These are phyloP conservation scores for Octopus sinensis DNA, from an alignment of 1,140 invertebrate species.

Conservation along the genomic window DNA sequence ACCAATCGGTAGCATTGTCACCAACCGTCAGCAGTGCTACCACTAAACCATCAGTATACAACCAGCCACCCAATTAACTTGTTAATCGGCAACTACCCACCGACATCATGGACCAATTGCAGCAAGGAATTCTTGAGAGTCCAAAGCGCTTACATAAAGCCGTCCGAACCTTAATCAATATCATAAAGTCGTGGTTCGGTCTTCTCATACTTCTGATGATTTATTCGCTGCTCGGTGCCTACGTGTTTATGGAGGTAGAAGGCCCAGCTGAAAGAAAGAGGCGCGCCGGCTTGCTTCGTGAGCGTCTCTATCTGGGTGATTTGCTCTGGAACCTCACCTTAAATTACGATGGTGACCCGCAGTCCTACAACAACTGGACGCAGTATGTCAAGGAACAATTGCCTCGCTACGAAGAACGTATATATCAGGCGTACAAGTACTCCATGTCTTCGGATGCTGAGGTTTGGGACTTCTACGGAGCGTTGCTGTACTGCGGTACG, in stretches of 20 bases:
- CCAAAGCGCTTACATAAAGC: neutral
- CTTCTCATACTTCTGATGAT: slow-evolving; percentile 7
- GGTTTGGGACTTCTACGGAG: slow-evolving; percentile 13
- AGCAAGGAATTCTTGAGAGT: neutral
- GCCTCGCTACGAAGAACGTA: neutral
- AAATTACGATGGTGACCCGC: neutral
- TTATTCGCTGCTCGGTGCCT: slow-evolving; percentile 5
- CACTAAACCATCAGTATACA: no score
- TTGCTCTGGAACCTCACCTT: neutral
- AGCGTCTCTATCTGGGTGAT: neutral
- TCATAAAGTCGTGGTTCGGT: slow-evolving; percentile 10
- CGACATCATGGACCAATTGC: neutral
- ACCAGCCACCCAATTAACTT: no score
- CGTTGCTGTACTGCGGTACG: slow-evolving; percentile 10
- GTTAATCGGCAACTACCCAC: no score
- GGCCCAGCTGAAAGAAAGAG: neutral
- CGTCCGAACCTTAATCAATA: neutral
- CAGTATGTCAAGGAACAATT: slow-evolving; percentile 3
- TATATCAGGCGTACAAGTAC: neutral
- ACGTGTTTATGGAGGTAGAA: neutral
- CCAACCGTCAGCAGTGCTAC: no score
- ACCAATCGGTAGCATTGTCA: no score
- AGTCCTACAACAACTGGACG: neutral
- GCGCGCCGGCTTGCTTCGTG: neutral
- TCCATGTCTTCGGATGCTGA: neutral